Conservation (phyloP, 2,888 invertebrate genomes). For the Papilio demoleus region DNA sequence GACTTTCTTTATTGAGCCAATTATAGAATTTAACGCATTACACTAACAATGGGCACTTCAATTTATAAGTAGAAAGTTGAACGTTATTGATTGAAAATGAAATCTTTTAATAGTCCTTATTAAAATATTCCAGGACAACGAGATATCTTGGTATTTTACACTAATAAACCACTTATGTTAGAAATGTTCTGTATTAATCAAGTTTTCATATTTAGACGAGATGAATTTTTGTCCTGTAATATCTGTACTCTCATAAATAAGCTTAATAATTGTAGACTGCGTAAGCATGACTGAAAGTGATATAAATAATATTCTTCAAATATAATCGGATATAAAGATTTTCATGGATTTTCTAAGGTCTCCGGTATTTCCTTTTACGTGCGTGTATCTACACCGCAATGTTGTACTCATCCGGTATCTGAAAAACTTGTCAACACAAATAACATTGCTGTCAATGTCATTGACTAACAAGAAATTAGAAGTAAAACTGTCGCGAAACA, state of each 20-base stretch:
- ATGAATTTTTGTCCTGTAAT: too few species aligned
- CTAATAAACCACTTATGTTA: too few species aligned
- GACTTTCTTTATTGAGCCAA: conserved; percentile 32
- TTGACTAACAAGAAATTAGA: too few species aligned
- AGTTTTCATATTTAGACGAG: too few species aligned
- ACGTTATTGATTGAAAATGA: neutral
- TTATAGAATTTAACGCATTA: conserved; percentile 23
- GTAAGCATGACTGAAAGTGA: too few species aligned
- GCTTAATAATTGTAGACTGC: too few species aligned
- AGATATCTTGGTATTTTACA: neutral
- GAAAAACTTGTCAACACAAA: neutral
- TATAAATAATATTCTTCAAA: too few species aligned
- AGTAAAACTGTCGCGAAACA: too few species aligned
- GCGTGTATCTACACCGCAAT: neutral
- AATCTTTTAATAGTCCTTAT: neutral
- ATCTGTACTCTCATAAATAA: too few species aligned
- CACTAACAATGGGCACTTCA: conserved; percentile 18
- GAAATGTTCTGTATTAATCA: too few species aligned
- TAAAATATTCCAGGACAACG: neutral
- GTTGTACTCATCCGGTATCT: neutral
- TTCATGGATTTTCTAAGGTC: neutral
- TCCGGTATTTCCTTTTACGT: neutral
- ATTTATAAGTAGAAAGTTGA: conserved; percentile 4
- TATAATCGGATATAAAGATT: neutral
- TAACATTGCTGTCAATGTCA: neutral